phyloP scores from a whole-genome alignment of 1,140 invertebrate species.

The Leguminivora glycinivorella region DNA sequence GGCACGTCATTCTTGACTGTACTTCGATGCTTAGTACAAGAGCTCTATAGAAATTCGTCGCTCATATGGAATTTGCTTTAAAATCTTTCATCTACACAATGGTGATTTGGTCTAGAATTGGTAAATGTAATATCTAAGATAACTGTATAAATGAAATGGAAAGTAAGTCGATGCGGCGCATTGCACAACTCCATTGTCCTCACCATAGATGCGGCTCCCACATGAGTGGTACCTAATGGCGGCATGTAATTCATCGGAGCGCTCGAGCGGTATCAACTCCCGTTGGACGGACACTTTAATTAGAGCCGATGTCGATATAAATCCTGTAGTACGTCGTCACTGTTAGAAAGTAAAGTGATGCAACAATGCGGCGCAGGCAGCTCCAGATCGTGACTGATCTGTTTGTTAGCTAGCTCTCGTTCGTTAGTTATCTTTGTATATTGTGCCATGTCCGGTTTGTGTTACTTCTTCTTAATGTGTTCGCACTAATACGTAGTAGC shows the following conservation, averaged over 20 bases:
- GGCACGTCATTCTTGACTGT: conserved; percentile 59
- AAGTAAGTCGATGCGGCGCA: conserved; percentile 53
- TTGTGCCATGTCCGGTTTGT: conserved; percentile 5
- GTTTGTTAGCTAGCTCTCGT: conserved; percentile 35
- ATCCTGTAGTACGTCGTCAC: conserved; percentile 50
- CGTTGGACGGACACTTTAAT: conserved; percentile 52
- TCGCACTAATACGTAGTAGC: background rate
- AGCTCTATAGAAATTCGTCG: background rate
- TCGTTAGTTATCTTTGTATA: conserved; percentile 18
- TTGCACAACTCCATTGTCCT: conserved; percentile 62
- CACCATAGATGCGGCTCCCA: conserved; percentile 33
- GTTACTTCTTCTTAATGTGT: conserved; percentile 9
- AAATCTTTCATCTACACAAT: background rate
- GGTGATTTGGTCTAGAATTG: conserved; percentile 1
- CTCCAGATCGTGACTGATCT: conserved; percentile 45
- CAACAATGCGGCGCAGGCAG: conserved; percentile 46
- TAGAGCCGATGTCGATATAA: conserved; percentile 57
- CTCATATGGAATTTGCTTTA: background rate
- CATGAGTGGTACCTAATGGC: conserved; percentile 32
- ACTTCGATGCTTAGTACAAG: conserved; percentile 41
- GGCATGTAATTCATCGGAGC: conserved; percentile 47
- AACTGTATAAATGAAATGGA: conserved; percentile 46
- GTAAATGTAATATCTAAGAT: conserved; percentile 35
- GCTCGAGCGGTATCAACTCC: conserved; percentile 39
- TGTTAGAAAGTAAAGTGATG: conserved; percentile 63